Base-by-base conservation (phyloP, 2,888 invertebrate species). In the Diarsia dahlii region DNA sequence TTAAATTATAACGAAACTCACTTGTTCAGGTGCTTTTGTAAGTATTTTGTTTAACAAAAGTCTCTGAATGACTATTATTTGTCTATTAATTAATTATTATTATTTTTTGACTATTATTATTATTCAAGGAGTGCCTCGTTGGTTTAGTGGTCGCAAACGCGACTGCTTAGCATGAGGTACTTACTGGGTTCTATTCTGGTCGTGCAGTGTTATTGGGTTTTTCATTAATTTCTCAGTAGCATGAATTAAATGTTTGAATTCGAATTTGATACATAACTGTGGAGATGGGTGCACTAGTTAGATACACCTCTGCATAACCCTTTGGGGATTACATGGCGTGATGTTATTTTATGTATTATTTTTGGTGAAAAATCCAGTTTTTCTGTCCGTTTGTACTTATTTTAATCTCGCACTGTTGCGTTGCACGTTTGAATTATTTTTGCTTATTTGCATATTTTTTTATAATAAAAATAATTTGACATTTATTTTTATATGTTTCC, bases 1-100 rank as follows among this genome's bases (percentile, higher is more conserved):
- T 56, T 70, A 62, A 69, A 50, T 48, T 50, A 45, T 60, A 50
- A 60, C 3, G 52, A 76, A 85, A 34, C 39, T 67, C 28, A 80
- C 81, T 83, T 87, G 68, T 87, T 85, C 83, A 66, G 75, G 54
- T 74, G 66, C 75, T 87, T 83, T 88, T 85, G 87, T 87, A 13
- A 67, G 50, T 74, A 39, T 80, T 68, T 34, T 65, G 34, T 78
- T 71, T 56, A 46, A 69, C 82, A 82, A 81, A 69, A 88, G 84
- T 81, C 58, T 75, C 77, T 80, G 79, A 84, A 82, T 81, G 68
- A 78, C 70, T 20, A 28, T 60, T 10, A 45, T 71, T n/a, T 45
- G 34, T 45, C 8, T 63, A 15, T n/a, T 39, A 8, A 39, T 39
- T 39, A 39, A 5, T 39, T 15, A 9, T 28, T 15, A 8, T 28